phyloP scores from a whole-genome alignment of 2,797 vertebrate species.

The Enteromius radiatus region DNA sequence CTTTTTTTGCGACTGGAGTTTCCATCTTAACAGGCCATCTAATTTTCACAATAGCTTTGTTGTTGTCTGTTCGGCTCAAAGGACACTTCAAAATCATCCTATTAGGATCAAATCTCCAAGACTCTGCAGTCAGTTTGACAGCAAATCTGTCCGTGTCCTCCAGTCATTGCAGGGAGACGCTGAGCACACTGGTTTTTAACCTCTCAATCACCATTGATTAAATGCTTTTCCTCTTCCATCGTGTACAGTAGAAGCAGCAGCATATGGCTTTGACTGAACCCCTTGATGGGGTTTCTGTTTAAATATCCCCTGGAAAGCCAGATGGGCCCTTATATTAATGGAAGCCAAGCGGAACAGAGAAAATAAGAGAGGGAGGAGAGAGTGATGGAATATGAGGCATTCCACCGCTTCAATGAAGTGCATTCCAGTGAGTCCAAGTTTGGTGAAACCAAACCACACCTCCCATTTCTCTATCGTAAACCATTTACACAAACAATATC shows the following conservation, averaged over 20 bases:
- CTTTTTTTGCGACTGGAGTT: not conserved
- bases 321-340: conserved; percentile 76
- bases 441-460: conserved; percentile 51
- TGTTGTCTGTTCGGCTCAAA: not conserved
- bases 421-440: conserved; percentile 57
- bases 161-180: not conserved
- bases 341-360: conserved; percentile 74
- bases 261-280: conserved; percentile 68
- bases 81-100: not conserved
- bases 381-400: conserved; percentile 57
- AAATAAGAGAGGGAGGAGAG: conserved; percentile 63
- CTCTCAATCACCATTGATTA: conserved; percentile 71
- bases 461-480: conserved; percentile 66
- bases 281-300: conserved; percentile 66
- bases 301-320: conserved; percentile 69
- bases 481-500: conserved; percentile 67
- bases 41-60: conserved; percentile 7
- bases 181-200: conserved; percentile 54
- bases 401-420: conserved; percentile 72
- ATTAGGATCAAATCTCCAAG: not conserved
- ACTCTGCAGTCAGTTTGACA: conserved; percentile 34
- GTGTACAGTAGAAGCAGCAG: conserved; percentile 60
- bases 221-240: conserved; percentile 58
- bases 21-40: not conserved
- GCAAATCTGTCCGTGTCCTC: not conserved